These are phyloP conservation scores for Chalcis sispes DNA, from an alignment of 2,888 invertebrate genomes.

Conservation along the genomic window DNA sequence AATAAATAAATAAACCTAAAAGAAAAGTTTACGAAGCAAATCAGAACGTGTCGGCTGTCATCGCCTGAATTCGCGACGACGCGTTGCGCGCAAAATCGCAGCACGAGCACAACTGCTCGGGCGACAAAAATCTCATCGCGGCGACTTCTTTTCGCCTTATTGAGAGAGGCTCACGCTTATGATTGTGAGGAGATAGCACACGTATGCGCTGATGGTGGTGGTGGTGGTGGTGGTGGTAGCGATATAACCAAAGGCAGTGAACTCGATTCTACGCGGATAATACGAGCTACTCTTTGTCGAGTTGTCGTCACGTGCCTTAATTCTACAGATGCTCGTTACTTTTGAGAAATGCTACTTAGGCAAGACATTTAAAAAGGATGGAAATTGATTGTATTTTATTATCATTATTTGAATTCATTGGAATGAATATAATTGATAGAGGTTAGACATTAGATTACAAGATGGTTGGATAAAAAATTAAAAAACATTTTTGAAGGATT, in stretches of 20 bases:
- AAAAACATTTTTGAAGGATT: too few relatives aligned
- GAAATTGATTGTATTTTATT: too few relatives aligned
- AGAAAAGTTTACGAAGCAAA: not conserved
- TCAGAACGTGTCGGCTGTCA: not conserved
- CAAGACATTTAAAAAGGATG: too few relatives aligned
- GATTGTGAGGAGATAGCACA: conserved; percentile 35
- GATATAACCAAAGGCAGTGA: too few relatives aligned
- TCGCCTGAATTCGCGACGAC: not conserved
- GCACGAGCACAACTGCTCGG: conserved; percentile 29
- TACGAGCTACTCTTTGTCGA: conserved; percentile 22
- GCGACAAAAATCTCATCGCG: conserved; percentile 21
- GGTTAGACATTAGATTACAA: too few relatives aligned
- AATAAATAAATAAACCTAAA: too few relatives aligned
- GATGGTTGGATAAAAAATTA: too few relatives aligned
- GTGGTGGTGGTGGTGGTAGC: too few relatives aligned
- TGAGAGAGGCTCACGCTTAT: not conserved
- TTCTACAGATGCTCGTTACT: not conserved
- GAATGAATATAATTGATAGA: not conserved
- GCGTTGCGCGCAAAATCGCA: conserved; percentile 17
- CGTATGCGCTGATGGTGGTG: not conserved
- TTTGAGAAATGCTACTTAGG: too few relatives aligned
- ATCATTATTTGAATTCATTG: too few relatives aligned
- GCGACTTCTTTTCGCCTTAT: not conserved
- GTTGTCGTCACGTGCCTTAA: not conserved
- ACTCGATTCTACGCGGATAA: not conserved